Percentiles rank a stretch among this genome's conserved stretches.
phyloP scores from a whole-genome alignment of 2,113 vertebrate genomes.

The Stigmatopora nigra region DNA sequence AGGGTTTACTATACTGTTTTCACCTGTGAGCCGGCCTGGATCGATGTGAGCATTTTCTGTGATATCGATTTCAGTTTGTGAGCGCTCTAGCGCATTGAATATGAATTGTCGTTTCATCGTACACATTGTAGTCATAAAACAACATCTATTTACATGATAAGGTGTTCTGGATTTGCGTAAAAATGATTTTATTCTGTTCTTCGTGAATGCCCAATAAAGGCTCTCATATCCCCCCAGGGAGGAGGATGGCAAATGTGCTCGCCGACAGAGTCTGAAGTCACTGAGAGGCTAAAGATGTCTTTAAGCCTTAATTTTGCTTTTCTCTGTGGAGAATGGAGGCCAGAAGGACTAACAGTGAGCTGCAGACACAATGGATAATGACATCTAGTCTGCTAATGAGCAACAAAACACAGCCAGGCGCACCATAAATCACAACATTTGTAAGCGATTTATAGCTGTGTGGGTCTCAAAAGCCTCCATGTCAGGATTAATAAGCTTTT shows the following conservation, averaged over 20 bases:
- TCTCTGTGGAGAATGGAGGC: conserved; percentile 43
- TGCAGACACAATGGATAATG: conserved; percentile 46
- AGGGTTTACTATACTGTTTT: not conserved
- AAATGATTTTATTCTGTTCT: conserved; percentile 13
- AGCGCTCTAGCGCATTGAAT: conserved; percentile 4
- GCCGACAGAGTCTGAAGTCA: conserved; percentile 50
- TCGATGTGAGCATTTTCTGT: conserved; percentile 1
- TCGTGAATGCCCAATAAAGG: conserved; percentile 35
- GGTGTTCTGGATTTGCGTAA: conserved; percentile 10
- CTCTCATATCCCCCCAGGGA: conserved; percentile 17
- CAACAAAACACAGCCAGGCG: conserved; percentile 40
- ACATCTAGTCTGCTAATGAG: conserved; percentile 51
- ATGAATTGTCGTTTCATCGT: conserved; percentile 1
- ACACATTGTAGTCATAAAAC: not conserved
- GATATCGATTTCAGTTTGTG: conserved; percentile 10
- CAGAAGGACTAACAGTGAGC: conserved; percentile 32
- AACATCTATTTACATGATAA: conserved; percentile 8
- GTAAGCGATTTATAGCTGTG: conserved; percentile 14
- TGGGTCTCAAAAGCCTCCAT: not conserved
- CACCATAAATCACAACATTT: conserved; percentile 30
- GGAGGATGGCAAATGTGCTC: conserved; percentile 12
- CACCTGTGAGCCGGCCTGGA: not conserved
- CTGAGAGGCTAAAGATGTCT: conserved; percentile 56
- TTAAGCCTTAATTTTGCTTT: conserved; percentile 55
- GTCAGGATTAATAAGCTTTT: conserved; percentile 4